A percentile compares a stretch with the other conserved stretches of the same genome.
Evolutionary conservation across 2,888 invertebrate genomes (phyloP).

Genomic region (Agonopterix heracliana): DNA sequence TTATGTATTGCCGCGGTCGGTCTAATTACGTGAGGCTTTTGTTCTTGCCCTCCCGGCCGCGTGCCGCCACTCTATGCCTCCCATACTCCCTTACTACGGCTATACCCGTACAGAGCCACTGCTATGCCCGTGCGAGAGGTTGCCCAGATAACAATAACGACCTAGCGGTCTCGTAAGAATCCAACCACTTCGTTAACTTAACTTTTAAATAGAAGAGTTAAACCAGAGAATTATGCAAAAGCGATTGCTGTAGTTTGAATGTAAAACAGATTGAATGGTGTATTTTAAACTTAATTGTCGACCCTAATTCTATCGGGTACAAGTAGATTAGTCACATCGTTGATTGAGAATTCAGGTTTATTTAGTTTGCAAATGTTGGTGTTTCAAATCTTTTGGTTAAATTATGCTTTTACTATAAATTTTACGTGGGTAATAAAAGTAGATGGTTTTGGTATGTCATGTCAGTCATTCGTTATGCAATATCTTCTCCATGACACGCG

Average conservation of each 20-base stretch:
- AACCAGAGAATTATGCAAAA: constrained; percentile 9
- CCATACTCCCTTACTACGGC: constrained; percentile 17
- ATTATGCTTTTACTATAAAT: too few species aligned
- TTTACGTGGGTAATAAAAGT: too few species aligned
- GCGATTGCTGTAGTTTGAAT: constrained; percentile 9
- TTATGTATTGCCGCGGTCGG: constrained; percentile 72
- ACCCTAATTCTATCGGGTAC: neutral
- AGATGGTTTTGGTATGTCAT: too few species aligned
- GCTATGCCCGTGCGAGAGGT: constrained; percentile 18
- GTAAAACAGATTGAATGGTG: constrained; percentile 2
- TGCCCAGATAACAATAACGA: constrained; percentile 54
- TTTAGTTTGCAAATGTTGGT: too few species aligned
- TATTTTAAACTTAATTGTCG: constrained; percentile 4
- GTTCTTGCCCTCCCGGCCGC: constrained; percentile 53
- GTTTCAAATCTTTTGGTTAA: too few species aligned
- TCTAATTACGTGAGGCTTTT: constrained; percentile 73
- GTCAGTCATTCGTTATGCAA: neutral
- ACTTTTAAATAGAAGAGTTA: constrained; percentile 4
- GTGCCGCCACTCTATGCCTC: constrained; percentile 33
- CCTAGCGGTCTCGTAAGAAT: constrained; percentile 40
- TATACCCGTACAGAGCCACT: constrained; percentile 17
- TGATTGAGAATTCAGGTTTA: too few species aligned
- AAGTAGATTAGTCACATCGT: neutral
- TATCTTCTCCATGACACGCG: neutral
- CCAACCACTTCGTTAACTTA: constrained; percentile 30